Conservation (phyloP, 2,888 invertebrate genomes). For the Oscheius sp. region DNA sequence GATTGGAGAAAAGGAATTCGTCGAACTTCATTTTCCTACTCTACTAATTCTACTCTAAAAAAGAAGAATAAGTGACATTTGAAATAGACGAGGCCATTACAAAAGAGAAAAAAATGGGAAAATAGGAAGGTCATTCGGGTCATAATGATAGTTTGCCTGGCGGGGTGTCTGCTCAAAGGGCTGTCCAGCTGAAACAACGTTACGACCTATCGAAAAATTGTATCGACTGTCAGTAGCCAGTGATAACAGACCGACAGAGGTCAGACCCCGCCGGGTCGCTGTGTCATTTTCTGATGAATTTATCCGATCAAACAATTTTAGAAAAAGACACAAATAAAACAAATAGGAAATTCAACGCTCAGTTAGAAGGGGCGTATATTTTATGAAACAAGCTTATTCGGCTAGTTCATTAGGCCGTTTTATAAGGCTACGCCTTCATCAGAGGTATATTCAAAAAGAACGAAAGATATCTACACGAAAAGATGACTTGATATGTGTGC, state of each 20-base stretch:
- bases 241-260: not conserved
- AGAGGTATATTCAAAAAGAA: too few species aligned
- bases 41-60: not conserved
- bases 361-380: too few species aligned
- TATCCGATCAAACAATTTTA: too few species aligned
- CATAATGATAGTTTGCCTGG: not conserved
- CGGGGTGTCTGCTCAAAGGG: not conserved
- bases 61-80: not conserved
- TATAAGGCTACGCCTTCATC: too few species aligned
- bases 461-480: too few species aligned
- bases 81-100: not conserved
- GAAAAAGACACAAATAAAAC: too few species aligned
- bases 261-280: not conserved
- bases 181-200: not conserved
- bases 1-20: constrained; percentile 68
- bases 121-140: constrained; percentile 3
- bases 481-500: too few species aligned
- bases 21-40: constrained; percentile 71
- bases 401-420: too few species aligned
- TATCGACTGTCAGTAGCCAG: not conserved
- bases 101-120: not conserved
- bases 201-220: not conserved
- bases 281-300: too few species aligned
- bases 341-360: too few species aligned
- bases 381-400: too few species aligned